Percentiles rank a stretch among this genome's conserved stretches.
These are phyloP conservation scores for Parauchenoglanis ngamensis DNA, from an alignment of 2,797 vertebrate species.

Conservation along the genomic window DNA sequence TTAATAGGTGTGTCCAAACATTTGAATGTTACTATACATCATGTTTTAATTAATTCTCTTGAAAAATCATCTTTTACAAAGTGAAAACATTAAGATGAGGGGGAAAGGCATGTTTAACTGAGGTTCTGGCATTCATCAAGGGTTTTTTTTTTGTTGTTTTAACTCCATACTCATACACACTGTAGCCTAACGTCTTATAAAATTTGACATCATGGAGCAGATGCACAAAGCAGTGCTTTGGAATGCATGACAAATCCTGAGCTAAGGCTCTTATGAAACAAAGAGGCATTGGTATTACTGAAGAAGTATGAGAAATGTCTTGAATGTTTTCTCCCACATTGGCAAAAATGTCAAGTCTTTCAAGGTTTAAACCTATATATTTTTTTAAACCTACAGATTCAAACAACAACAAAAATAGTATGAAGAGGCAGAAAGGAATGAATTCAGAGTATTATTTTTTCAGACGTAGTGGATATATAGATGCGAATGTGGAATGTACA, in stretches of 20 bases:
- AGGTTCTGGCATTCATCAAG: not conserved
- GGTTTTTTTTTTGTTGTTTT: not conserved
- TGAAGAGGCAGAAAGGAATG: not conserved
- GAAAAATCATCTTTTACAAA: not conserved
- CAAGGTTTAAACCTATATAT: conserved; percentile 50
- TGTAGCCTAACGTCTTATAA: not conserved
- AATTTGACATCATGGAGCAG: conserved; percentile 40
- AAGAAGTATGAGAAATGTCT: conserved; percentile 40
- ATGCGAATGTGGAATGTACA: not conserved
- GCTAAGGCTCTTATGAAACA: conserved; percentile 75
- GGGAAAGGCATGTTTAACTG: not conserved
- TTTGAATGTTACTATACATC: too few relatives aligned
- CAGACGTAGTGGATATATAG: not conserved
- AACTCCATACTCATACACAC: not conserved
- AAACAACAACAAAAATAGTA: not conserved
- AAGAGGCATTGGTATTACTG: conserved; percentile 65
- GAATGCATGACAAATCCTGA: conserved; percentile 70
- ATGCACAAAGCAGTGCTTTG: conserved; percentile 40
- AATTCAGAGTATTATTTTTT: not conserved
- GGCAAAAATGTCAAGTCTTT: not conserved
- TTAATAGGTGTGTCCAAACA: too few relatives aligned
- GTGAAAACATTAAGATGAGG: not conserved
- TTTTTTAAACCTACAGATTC: conserved; percentile 42
- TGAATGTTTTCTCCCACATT: conserved; percentile 60
- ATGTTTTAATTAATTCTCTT: not conserved